A percentile compares a stretch with the other conserved stretches of the same genome.
Evolutionary conservation across 2,888 invertebrate genomes (phyloP).

Genomic region (Dynastes hyllus): DNA sequence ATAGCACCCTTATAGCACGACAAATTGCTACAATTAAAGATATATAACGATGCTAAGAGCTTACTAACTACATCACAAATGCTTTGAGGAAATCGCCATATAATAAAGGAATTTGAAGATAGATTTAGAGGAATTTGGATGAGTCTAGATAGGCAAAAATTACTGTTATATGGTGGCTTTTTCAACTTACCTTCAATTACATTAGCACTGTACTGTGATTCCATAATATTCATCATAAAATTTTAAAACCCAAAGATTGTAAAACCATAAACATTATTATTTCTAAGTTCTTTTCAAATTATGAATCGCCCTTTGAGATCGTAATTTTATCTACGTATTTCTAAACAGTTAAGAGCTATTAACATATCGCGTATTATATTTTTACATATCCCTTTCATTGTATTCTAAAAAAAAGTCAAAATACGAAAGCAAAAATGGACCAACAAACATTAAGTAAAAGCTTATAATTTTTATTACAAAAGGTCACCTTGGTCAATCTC

Average conservation of each 20-base stretch:
- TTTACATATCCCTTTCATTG: slow-evolving; percentile 28
- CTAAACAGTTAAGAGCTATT: slow-evolving; percentile 31
- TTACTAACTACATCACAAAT: no score
- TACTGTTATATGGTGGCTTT: no score
- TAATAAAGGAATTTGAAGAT: no score
- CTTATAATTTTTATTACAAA: slow-evolving; percentile 16
- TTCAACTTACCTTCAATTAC: no score
- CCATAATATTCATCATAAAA: no score
- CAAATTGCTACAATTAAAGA: neutral
- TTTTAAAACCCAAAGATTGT: no score
- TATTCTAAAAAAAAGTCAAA: slow-evolving; percentile 3
- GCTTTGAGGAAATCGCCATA: no score
- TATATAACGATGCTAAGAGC: no score
- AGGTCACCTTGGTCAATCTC: slow-evolving; percentile 47
- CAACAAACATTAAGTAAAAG: slow-evolving; percentile 11
- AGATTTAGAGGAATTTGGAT: no score
- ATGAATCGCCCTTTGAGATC: neutral
- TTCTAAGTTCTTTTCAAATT: neutral
- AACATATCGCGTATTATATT: slow-evolving; percentile 19
- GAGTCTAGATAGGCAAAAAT: no score
- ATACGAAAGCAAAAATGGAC: slow-evolving; percentile 36
- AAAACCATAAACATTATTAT: neutral
- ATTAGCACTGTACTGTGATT: no score
- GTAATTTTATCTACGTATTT: slow-evolving; percentile 19
- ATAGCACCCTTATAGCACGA: neutral